Evolutionary conservation across 2,797 vertebrate species (phyloP).

Genomic region (Streptopelia turtur): DNA sequence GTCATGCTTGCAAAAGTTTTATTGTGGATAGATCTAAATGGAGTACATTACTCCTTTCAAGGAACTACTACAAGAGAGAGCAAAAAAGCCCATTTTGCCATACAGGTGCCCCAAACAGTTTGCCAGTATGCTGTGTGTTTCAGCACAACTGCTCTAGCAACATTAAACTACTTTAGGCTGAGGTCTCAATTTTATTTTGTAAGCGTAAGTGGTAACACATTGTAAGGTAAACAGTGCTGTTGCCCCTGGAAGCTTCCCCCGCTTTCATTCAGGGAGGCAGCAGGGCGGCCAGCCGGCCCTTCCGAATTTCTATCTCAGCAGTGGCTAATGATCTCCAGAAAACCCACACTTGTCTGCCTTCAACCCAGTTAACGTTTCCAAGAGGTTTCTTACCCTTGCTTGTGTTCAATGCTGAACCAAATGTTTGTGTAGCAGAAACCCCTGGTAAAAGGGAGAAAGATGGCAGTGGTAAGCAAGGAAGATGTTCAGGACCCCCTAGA

Average conservation of each 20-base stretch:
- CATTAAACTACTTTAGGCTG: background rate
- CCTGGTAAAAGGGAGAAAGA: background rate
- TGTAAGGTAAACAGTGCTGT: background rate
- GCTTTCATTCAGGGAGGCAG: background rate
- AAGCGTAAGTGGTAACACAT: background rate
- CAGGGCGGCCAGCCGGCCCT: background rate
- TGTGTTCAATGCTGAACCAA: background rate
- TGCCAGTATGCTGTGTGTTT: fast-evolving
- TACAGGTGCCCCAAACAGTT: background rate
- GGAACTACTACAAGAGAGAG: fast-evolving
- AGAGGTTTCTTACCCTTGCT: background rate
- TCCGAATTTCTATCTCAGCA: background rate
- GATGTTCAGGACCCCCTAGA: background rate
- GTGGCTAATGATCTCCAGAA: background rate
- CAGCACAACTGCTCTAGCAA: background rate
- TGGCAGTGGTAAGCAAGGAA: background rate
- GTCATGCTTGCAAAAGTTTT: background rate
- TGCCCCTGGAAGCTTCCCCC: background rate
- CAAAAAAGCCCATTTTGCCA: background rate
- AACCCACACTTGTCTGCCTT: background rate
- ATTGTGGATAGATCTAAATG: background rate
- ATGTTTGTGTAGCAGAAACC: background rate
- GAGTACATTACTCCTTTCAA: background rate
- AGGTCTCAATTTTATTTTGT: background rate
- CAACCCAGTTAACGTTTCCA: background rate